Conservation (phyloP, 1,140 invertebrate species). For the Solen grandis region DNA sequence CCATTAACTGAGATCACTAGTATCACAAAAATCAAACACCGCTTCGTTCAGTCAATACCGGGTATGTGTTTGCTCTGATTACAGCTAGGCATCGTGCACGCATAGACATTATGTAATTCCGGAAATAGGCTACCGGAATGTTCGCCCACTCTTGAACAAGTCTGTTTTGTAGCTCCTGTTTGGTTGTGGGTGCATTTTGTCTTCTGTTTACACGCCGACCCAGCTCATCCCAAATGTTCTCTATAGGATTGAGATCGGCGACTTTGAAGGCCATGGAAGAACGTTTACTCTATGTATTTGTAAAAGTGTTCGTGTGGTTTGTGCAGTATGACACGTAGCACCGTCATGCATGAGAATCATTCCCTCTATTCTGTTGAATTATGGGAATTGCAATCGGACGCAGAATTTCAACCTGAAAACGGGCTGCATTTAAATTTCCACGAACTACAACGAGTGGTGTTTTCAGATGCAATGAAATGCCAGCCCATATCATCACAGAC, state of each 20-base stretch:
- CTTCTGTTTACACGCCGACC: not conserved
- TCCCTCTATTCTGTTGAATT: not conserved
- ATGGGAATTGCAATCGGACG: not conserved
- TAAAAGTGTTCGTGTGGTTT: not conserved
- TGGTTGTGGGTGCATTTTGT: not conserved
- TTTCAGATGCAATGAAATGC: not conserved
- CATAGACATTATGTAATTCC: not conserved
- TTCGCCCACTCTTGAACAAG: not conserved
- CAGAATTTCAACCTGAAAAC: not conserved
- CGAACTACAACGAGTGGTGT: not conserved
- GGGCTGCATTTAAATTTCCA: constrained; percentile 1
- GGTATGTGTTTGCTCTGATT: no score
- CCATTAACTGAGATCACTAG: no score
- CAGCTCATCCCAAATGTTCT: not conserved
- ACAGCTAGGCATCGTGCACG: not conserved
- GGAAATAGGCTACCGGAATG: not conserved
- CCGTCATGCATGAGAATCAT: not conserved
- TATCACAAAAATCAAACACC: no score
- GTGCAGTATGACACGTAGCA: not conserved
- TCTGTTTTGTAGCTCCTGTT: not conserved
- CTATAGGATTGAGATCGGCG: not conserved
- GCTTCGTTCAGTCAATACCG: no score
- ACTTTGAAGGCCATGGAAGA: not conserved
- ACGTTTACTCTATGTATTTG: not conserved
- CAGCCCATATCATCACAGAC: constrained; percentile 11